Percentiles rank a stretch among this genome's conserved stretches.
These are phyloP conservation scores for Fragum whitleyi DNA, from an alignment of 2,888 invertebrate species.

Conservation along the genomic window DNA sequence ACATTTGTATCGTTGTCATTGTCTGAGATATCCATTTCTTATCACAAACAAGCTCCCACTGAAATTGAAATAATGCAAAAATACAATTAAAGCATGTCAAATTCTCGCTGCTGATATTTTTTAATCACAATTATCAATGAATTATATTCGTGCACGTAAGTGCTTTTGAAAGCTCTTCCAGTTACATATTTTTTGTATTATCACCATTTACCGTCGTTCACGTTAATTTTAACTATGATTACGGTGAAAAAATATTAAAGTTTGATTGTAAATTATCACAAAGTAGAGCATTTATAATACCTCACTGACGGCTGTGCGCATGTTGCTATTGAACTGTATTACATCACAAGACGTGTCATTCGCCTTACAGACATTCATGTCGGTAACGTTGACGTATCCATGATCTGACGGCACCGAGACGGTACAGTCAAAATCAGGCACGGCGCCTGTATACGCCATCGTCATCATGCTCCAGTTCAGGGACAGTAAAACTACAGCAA, in stretches of 20 bases:
- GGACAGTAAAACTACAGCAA: constrained; percentile 20
- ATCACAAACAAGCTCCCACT: constrained; percentile 71
- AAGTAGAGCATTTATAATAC: too few species aligned
- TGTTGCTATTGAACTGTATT: constrained; percentile 40
- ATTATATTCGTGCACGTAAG: too few species aligned
- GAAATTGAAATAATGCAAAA: constrained; percentile 27
- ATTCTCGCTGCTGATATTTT: not conserved
- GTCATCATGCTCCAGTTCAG: constrained; percentile 64
- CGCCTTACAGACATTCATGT: constrained; percentile 35
- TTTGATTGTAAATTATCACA: too few species aligned
- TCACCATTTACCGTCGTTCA: too few species aligned
- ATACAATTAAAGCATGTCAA: not conserved
- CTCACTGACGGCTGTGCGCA: constrained; percentile 64
- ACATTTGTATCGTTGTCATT: constrained; percentile 71
- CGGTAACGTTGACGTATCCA: constrained; percentile 10
- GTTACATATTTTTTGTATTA: too few species aligned
- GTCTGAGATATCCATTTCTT: constrained; percentile 65
- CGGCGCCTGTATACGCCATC: constrained; percentile 56
- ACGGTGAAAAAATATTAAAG: too few species aligned
- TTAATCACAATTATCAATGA: too few species aligned
- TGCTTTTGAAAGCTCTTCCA: too few species aligned
- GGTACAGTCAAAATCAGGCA: constrained; percentile 59
- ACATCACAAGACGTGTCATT: constrained; percentile 41
- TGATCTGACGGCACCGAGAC: not conserved
- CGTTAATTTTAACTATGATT: too few species aligned